Evolutionary conservation across 2,113 vertebrate species (phyloP), one percentile per base, ranked within the genome.

Genomic region (Erythrocercus mccallii): DNA sequence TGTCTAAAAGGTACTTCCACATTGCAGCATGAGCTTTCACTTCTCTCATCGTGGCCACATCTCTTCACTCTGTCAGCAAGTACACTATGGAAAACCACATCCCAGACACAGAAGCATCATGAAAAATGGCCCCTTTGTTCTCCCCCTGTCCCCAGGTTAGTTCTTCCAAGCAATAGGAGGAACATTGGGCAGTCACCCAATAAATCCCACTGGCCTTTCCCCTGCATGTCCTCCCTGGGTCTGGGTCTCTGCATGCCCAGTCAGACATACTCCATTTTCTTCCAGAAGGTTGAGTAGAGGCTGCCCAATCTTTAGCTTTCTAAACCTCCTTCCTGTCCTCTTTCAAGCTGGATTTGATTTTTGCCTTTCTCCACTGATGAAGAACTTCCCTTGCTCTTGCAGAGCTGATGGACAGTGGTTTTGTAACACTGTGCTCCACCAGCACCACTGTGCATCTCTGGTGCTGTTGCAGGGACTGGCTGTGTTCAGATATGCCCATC

Each of bases 141-240:
- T 61, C 8, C 10, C 22, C n/a, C 48, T 0, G 0, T 47, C 31
- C 24, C 5, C 19, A 58, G 10, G 3, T 15, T 4, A 1, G 5
- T 51, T 31, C 12, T 85, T 31, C 15, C 21, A 27, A 69, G n/a
- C 3, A 31, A 25, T 16, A 42, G 42, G 21, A 45, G 16, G 20
- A 33, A 62, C 30, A 12, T 5, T 0, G 5, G 17, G 30, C 13
- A 56, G 30, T 14, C 25, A 48, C 4, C 5, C 51, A 12, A 2
- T 16, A 83, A 88, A 80, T 45, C 10, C 50, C 3, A 1, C 15
- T 50, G 22, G 31, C 37, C 7, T 85, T 25, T 28, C 20, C 2
- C 2, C 10, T 47, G 10, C 8, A 6, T 28, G 27, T 80, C 8
- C 15, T 90, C 11, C 44, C 37, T 28, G 51, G 17, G 17, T 20